Base-by-base conservation (phyloP, 2,113 vertebrate genomes). In the Motacilla alba region DNA sequence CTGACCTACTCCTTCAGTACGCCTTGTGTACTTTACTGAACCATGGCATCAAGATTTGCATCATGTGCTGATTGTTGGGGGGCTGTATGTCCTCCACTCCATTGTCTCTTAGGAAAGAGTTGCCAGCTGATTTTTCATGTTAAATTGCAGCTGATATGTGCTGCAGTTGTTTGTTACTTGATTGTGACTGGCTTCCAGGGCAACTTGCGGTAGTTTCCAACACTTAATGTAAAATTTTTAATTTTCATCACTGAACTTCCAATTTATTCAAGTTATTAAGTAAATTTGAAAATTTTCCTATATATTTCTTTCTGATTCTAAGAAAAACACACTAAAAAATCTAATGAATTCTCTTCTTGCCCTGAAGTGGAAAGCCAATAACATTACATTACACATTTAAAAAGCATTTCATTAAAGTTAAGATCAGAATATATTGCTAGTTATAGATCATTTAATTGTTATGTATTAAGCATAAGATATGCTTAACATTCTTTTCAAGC, bases 391-490 rank as follows among this genome's bases (percentile, higher is more conserved):
- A 97, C 62, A 86, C 50, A 79, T 90, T 94, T 96, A 96, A 97
- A 96, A 86, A 97, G 80, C 96, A 95, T 97, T 98, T 98, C 94
- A 97, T 98, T 98, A 97, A 96, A 77, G 69, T 90, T 95, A 95
- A 93, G 76, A 93, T 88, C 76, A 83, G 94, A 95, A 96, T 94
- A 92, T 91, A 81, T 41, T 96, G 56, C 76, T 95, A 91, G 87
- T 83, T 97, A 97, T 94, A 96, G 68, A 97, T 96, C 19, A 97
- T 96, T 96, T 98, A 97, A 97, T 97, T 98, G 90, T 96, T 97
- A 95, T 90, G 53, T 93, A 95, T 97, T 97, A 96, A 96, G 96
- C 95, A 94, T 93, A 93, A 97, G 91, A 79, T 94, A 95, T 89
- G 92, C 93, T 90, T 96, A 95, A 91, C 80, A 94, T 87, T 96